Conservation (phyloP, 2,113 vertebrate species). For the Xenopus laevis region DNA sequence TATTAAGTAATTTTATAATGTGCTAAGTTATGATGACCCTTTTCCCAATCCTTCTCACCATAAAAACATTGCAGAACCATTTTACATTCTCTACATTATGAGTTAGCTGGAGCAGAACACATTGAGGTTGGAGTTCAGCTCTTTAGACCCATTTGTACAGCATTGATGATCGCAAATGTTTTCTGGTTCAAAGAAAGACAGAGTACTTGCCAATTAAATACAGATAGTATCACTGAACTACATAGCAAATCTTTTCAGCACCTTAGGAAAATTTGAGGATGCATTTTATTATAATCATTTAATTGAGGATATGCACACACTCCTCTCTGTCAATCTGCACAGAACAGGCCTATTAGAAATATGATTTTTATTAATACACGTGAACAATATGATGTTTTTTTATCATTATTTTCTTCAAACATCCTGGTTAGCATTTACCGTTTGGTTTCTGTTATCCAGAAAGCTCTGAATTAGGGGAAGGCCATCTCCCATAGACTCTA, state of each 20-base stretch:
- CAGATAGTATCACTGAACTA: constrained; percentile 28
- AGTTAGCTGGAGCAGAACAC: constrained; percentile 36
- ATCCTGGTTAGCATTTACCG: too few relatives aligned
- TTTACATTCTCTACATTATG: constrained; percentile 38
- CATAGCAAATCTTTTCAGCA: constrained; percentile 23
- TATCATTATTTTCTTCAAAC: too few relatives aligned
- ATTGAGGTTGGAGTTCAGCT: constrained; percentile 33
- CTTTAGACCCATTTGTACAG: constrained; percentile 38
- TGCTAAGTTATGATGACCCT: constrained; percentile 39
- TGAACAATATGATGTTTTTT: too few relatives aligned
- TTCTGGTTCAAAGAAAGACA: constrained; percentile 34
- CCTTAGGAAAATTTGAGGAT: constrained; percentile 8
- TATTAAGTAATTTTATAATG: constrained; percentile 38
- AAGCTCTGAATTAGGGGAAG: too few relatives aligned
- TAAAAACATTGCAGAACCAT: constrained; percentile 26
- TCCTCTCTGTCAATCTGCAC: too few relatives aligned
- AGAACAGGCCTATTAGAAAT: too few relatives aligned
- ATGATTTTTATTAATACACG: too few relatives aligned
- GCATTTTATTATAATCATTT: constrained; percentile 4
- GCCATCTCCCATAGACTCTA: too few relatives aligned
- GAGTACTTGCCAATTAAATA: constrained; percentile 41
- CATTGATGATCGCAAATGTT: constrained; percentile 37
- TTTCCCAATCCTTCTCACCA: constrained; percentile 25
- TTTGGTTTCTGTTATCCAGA: too few relatives aligned
- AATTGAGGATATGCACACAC: not conserved